Conservation (phyloP, 2,797 vertebrate species). For the Fistularia commersonii region DNA sequence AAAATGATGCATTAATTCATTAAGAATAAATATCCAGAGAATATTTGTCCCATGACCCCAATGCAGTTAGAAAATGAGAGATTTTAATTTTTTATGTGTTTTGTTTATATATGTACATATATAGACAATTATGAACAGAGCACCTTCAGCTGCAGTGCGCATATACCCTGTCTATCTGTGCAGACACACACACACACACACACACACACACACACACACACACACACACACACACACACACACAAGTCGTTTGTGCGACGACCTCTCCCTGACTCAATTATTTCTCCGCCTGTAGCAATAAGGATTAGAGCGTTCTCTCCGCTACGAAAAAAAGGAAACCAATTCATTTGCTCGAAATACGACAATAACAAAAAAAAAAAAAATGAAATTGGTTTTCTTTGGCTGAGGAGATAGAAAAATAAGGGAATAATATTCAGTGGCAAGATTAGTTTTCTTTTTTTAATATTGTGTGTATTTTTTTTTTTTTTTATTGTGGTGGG, state of each 20-base stretch:
- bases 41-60: no score
- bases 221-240: neutral
- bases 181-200: slow-evolving; percentile 4
- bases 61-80: no score
- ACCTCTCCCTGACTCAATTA: slow-evolving; percentile 62
- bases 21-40: no score
- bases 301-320: slow-evolving; percentile 64
- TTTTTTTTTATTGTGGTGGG: slow-evolving; percentile 7
- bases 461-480: slow-evolving; percentile 35
- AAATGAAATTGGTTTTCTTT: slow-evolving; percentile 66
- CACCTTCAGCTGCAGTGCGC: no score
- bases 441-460: slow-evolving; percentile 40
- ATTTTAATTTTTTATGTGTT: no score
- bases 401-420: slow-evolving; percentile 44
- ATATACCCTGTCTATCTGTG: neutral
- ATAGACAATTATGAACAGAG: no score
- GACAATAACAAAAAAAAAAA: slow-evolving; percentile 70
- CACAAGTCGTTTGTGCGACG: slow-evolving; percentile 14
- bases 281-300: slow-evolving; percentile 61
- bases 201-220: no score
- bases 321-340: slow-evolving; percentile 35
- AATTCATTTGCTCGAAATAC: slow-evolving; percentile 64
- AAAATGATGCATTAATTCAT: no score
- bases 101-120: no score
- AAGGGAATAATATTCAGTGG: slow-evolving; percentile 36